Base-by-base conservation (phyloP, 2,797 vertebrate genomes). In the Phaenicophaeus curvirostris region DNA sequence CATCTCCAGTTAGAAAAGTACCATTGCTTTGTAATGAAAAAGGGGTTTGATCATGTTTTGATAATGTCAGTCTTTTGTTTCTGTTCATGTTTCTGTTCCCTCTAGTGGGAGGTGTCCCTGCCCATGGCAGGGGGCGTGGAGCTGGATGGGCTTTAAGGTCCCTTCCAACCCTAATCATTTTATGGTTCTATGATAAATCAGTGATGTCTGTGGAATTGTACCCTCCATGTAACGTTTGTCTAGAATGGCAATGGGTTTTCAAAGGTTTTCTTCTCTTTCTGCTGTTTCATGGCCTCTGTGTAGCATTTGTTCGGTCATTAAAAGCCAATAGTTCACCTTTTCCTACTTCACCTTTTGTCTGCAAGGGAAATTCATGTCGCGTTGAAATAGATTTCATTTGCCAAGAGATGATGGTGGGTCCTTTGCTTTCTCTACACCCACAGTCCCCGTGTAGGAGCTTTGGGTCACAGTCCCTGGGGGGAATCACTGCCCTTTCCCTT, bases 291-390 rank as follows among this genome's bases (percentile, higher is more conserved):
- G 17, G 35, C 69, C 68, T 76, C 39, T 63, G 6, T 66, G 19
- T 62, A 73, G 48, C n/a, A 66, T 51, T 76, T 73, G n/a, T 76
- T 93, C 89, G 63, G 61, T 79, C 65, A 89, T 85, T 82, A 44
- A 66, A 35, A 85, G 77, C 48, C 79, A 90, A 71, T 33, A 85
- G n/a, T 85, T 90, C 63, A 81, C 46, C 58, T 95, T 92, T 86
- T 78, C 21, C 14, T 76, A 37, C 48, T 63, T 87, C 65, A 51
- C 33, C 46, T 85, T 91, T 85, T 80, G 69, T 84, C 73, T 71
- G 24, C 6, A 39, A 77, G n/a, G 31, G 27, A 83, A 77, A 85
- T 71, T 89, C 55, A 11, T 31, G 13, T 63, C 17, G 20, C 31
- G 37, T 57, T 83, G 73, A 67, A 91, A 83, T 69, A 82, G 44